phyloP scores from a whole-genome alignment of 2,888 invertebrate species.

The Lapara coniferarum region DNA sequence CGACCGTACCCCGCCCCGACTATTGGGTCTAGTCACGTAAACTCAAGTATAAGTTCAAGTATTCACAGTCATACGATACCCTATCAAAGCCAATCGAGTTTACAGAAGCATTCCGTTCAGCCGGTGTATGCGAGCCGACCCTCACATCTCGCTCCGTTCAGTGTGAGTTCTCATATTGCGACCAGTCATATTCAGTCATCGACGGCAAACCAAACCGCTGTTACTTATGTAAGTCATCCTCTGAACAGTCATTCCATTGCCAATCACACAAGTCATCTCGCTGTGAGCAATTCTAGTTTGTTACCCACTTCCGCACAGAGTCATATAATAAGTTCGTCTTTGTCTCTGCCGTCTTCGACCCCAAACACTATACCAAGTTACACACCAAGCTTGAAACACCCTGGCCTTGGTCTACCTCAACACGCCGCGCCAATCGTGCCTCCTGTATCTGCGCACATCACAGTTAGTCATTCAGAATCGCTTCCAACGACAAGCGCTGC shows the following conservation, averaged over 20 bases:
- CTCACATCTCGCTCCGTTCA: conserved; percentile 72
- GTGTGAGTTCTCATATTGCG: conserved; percentile 73
- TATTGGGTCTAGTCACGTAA: conserved; percentile 81
- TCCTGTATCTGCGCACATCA: conserved; percentile 57
- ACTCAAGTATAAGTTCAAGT: conserved; percentile 76
- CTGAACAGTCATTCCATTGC: conserved; percentile 71
- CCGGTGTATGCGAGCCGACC: conserved; percentile 71
- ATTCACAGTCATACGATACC: conserved; percentile 74
- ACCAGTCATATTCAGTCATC: conserved; percentile 83
- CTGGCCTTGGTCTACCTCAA: conserved; percentile 58
- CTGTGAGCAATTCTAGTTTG: conserved; percentile 58
- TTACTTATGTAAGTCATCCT: conserved; percentile 67
- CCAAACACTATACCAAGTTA: conserved; percentile 66
- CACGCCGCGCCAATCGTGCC: conserved; percentile 54
- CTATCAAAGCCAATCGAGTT: conserved; percentile 75
- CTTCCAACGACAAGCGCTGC: conserved; percentile 53
- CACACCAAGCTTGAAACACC: conserved; percentile 66
- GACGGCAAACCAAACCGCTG: conserved; percentile 66
- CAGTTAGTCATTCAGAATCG: conserved; percentile 60
- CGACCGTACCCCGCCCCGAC: conserved; percentile 72
- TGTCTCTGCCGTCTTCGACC: conserved; percentile 57
- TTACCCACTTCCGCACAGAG: conserved; percentile 58
- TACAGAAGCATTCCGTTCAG: conserved; percentile 80
- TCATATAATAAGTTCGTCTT: conserved; percentile 59
- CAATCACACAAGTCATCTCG: conserved; percentile 64